phyloP scores from a whole-genome alignment of 2,888 invertebrate species.

The Rhabditophanes sp. region DNA sequence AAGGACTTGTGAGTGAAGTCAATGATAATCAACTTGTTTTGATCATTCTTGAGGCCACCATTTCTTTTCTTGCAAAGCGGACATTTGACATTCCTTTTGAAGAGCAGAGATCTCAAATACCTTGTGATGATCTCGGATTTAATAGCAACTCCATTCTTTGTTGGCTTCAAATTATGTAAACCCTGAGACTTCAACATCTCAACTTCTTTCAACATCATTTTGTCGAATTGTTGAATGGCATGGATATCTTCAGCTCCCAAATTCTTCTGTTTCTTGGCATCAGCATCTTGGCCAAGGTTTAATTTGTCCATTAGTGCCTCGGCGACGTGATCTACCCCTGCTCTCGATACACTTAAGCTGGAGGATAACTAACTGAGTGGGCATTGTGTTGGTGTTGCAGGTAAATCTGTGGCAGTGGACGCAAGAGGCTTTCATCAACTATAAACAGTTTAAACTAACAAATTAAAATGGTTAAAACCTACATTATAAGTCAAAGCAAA shows the following conservation, averaged over 20 bases:
- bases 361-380: slow-evolving; percentile 52
- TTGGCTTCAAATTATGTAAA: too few relatives aligned
- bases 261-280: too few relatives aligned
- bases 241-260: too few relatives aligned
- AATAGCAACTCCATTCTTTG: too few relatives aligned
- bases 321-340: too few relatives aligned
- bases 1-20: slow-evolving; percentile 18
- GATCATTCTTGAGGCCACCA: slow-evolving; percentile 32
- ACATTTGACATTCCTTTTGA: slow-evolving; percentile 26
- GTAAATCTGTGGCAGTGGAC: slow-evolving; percentile 47
- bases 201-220: too few relatives aligned
- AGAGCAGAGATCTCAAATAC: too few relatives aligned
- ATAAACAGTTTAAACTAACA: slow-evolving; percentile 6
- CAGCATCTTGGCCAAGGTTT: neutral
- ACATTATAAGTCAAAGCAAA: slow-evolving; percentile 59
- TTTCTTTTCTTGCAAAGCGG: slow-evolving; percentile 34
- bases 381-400: slow-evolving; percentile 16
- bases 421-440: slow-evolving; percentile 48
- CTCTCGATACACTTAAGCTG: slow-evolving; percentile 49
- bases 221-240: too few relatives aligned
- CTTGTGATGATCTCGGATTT: too few relatives aligned
- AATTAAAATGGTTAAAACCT: slow-evolving; percentile 12
- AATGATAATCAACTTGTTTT: slow-evolving; percentile 22
- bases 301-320: too few relatives aligned
- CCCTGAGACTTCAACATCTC: too few relatives aligned